Percentiles rank a stretch among this genome's conserved stretches.
phyloP scores from a whole-genome alignment of 1,140 invertebrate species.

The Saxidomus purpurata region DNA sequence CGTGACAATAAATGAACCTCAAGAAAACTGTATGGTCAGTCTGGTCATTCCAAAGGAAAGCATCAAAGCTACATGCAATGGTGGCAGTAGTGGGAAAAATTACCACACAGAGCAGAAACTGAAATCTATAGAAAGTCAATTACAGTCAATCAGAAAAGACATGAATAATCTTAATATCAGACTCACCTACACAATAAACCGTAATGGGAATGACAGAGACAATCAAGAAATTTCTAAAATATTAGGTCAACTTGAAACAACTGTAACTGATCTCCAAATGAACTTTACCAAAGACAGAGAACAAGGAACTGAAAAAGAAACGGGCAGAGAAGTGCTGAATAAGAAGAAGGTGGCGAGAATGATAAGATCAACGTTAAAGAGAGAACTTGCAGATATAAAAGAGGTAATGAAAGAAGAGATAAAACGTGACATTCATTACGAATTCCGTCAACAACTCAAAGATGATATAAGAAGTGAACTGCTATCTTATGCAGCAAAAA shows the following conservation, averaged over 20 bases:
- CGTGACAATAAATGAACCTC: background rate
- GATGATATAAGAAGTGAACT: conserved; percentile 32
- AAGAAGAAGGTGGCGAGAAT: conserved; percentile 23
- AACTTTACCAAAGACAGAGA: background rate
- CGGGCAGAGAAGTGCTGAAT: background rate
- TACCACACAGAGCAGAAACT: conserved; percentile 48
- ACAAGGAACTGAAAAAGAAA: background rate
- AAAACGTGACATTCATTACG: background rate
- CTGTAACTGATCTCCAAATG: background rate
- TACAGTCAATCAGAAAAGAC: conserved; percentile 51
- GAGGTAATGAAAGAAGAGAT: background rate
- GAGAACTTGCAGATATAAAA: background rate
- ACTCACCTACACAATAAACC: conserved; percentile 11
- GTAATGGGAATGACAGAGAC: conserved; percentile 25
- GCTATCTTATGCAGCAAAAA: background rate
- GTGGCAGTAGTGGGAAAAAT: conserved; percentile 55
- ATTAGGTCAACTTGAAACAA: conserved; percentile 54
- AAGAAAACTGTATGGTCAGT: conserved; percentile 79
- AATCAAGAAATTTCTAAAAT: conserved; percentile 58
- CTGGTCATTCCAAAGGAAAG: conserved; percentile 81
- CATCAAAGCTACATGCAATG: conserved; percentile 77
- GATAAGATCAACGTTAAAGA: background rate
- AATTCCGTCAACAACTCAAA: conserved; percentile 18
- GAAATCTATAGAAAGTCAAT: conserved; percentile 56
- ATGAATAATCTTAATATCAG: conserved; percentile 45